Conservation (phyloP, 2,113 vertebrate species). For the Mystacornis crossleyi region DNA sequence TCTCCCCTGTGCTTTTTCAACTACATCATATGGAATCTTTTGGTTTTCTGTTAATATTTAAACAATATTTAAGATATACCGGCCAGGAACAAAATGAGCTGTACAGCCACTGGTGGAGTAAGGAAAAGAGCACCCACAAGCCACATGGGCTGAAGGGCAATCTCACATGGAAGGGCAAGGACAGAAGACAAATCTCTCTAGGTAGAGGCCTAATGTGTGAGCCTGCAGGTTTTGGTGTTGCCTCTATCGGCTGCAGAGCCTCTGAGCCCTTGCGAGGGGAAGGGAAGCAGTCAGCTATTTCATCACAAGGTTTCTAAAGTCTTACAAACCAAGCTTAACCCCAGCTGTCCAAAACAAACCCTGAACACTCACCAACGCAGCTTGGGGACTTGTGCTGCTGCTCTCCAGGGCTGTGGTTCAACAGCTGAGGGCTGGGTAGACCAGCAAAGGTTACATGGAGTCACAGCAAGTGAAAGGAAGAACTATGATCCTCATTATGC, state of each 20-base stretch:
- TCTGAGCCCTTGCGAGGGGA: background rate
- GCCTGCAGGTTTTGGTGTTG: background rate
- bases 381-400: background rate
- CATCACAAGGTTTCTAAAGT: background rate
- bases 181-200: background rate
- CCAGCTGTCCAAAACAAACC: background rate
- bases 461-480: background rate
- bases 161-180: background rate
- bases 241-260: background rate
- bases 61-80: background rate
- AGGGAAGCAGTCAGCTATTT: background rate
- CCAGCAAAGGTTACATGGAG: background rate
- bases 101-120: background rate
- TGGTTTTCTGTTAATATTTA: background rate
- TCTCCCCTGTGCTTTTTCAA: background rate
- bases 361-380: background rate
- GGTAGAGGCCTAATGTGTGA: background rate
- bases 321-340: background rate
- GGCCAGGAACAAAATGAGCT: background rate
- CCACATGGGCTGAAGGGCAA: background rate
- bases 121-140: background rate
- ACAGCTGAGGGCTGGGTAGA: background rate
- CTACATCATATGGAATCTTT: background rate
- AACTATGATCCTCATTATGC: fast-evolving
- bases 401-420: background rate